phyloP scores from a whole-genome alignment of 2,113 vertebrate species.

The Jaculus jaculus region DNA sequence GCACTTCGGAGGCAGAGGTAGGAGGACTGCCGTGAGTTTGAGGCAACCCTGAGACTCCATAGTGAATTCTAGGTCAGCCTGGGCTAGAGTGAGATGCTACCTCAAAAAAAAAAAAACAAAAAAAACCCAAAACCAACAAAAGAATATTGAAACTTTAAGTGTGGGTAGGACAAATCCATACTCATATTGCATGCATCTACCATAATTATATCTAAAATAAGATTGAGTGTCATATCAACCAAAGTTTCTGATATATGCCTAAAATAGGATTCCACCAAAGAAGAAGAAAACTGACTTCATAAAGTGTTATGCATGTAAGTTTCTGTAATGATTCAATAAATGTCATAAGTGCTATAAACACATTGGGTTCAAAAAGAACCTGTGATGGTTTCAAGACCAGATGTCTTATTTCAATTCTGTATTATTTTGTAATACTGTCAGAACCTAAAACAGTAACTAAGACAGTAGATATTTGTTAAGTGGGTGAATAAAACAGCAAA shows the following conservation, averaged over 20 bases:
- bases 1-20: too few species aligned
- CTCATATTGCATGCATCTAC: neutral
- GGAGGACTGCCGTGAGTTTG: too few species aligned
- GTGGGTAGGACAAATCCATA: neutral
- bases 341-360: neutral
- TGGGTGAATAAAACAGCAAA: constrained; percentile 6
- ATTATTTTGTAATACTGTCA: neutral
- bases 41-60: too few species aligned
- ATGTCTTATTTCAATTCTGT: constrained; percentile 13
- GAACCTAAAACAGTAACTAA: neutral
- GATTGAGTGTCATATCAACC: neutral
- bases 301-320: neutral
- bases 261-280: constrained; percentile 20
- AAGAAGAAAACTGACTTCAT: constrained; percentile 1
- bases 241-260: constrained; percentile 35
- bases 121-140: too few species aligned
- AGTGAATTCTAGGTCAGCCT: too few species aligned
- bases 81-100: too few species aligned
- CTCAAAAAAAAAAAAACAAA: too few species aligned
- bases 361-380: neutral
- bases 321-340: constrained; percentile 24
- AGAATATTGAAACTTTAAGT: neutral
- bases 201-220: constrained; percentile 44
- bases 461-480: constrained; percentile 38
- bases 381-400: neutral